These are phyloP conservation scores for Macrosteles quadrilineatus DNA, from an alignment of 1,140 invertebrate genomes.

Conservation along the genomic window DNA sequence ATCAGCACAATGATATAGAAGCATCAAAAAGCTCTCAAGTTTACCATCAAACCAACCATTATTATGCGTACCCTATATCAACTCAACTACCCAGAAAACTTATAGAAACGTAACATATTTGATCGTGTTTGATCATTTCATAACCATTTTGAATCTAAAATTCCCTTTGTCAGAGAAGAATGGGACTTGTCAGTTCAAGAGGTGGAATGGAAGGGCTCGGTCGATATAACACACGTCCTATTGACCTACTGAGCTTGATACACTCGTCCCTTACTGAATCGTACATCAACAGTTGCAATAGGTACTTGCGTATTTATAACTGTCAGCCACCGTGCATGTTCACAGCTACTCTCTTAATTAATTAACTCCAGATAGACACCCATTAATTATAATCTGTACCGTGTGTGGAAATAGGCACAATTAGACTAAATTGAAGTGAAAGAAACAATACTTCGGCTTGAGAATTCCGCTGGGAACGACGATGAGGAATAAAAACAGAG, in stretches of 20 bases:
- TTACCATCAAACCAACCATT: too few species aligned
- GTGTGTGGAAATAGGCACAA: constrained; percentile 5
- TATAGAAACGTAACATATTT: too few species aligned
- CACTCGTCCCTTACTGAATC: not conserved
- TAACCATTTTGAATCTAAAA: too few species aligned
- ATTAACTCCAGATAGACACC: not conserved
- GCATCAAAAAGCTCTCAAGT: too few species aligned
- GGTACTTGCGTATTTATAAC: too few species aligned
- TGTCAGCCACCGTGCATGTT: not conserved
- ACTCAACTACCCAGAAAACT: too few species aligned
- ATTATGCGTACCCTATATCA: too few species aligned
- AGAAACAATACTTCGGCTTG: constrained; percentile 11
- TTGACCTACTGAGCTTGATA: constrained; percentile 14
- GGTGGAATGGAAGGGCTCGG: too few species aligned
- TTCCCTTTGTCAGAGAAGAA: too few species aligned
- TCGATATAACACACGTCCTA: constrained; percentile 13
- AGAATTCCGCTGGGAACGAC: not conserved
- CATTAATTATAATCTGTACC: not conserved
- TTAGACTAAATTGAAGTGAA: constrained; percentile 10
- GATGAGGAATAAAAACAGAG: not conserved
- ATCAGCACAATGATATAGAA: too few species aligned
- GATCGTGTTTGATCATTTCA: too few species aligned
- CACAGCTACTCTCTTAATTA: constrained; percentile 2
- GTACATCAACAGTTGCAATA: not conserved
- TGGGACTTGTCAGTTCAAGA: too few species aligned